phyloP scores from a whole-genome alignment of 2,113 vertebrate species.

The Pseudopodoces humilis region DNA sequence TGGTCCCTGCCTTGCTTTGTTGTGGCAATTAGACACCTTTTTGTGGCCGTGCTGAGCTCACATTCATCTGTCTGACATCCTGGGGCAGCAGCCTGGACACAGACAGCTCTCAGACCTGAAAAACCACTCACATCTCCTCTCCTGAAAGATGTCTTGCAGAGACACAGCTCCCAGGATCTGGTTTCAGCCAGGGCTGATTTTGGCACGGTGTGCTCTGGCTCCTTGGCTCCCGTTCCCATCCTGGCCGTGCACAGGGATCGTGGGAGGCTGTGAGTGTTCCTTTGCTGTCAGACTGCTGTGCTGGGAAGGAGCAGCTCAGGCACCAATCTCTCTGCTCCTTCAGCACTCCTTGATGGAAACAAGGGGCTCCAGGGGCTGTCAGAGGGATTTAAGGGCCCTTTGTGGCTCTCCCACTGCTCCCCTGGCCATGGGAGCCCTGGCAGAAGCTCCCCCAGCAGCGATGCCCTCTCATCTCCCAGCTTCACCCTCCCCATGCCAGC shows the following conservation, averaged over 20 bases:
- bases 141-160: background rate
- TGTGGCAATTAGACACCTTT: background rate
- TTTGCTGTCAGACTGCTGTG: background rate
- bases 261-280: background rate
- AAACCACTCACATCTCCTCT: accelerated
- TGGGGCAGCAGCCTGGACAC: accelerated
- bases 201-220: background rate
- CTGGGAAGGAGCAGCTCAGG: background rate
- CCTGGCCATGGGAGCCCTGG: background rate
- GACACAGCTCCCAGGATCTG: accelerated
- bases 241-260: background rate
- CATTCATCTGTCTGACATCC: background rate
- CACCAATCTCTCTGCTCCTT: background rate
- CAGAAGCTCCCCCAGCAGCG: background rate
- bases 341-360: background rate
- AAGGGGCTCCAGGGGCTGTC: background rate
- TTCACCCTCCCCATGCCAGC: background rate
- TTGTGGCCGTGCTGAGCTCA: accelerated
- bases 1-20: background rate
- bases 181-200: background rate
- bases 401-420: background rate
- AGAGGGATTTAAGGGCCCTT: background rate
- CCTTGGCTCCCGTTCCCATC: background rate
- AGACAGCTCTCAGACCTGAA: background rate
- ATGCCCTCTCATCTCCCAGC: background rate